Conservation (phyloP, 1,140 invertebrate species). For the Tyrophagus putrescentiae region DNA sequence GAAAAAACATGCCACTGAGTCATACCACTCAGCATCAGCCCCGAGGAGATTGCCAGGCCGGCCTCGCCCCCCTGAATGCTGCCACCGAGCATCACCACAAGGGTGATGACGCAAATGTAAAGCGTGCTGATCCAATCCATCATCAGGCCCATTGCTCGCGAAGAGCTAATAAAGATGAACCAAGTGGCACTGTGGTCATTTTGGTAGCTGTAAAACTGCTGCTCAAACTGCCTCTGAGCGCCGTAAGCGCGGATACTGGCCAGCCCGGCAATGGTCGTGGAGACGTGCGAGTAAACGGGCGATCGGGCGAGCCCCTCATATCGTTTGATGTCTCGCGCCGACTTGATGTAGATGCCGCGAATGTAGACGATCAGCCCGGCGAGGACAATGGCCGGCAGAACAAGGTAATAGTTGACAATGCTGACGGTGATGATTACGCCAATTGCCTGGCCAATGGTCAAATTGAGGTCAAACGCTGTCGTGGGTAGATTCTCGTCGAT, state of each 20-base stretch:
- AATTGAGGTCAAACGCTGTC: constrained; percentile 53
- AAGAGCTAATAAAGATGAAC: constrained; percentile 55
- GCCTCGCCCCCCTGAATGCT: constrained; percentile 49
- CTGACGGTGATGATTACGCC: constrained; percentile 18
- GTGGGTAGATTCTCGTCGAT: constrained; percentile 42
- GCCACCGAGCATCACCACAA: constrained; percentile 15
- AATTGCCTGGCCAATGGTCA: constrained; percentile 26
- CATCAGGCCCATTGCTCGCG: constrained; percentile 64
- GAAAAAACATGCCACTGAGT: constrained; percentile 75
- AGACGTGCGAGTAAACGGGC: constrained; percentile 39
- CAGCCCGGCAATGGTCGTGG: constrained; percentile 37
- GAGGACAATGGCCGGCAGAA: constrained; percentile 50
- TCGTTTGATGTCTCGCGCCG: constrained; percentile 58
- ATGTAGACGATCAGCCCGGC: constrained; percentile 36
- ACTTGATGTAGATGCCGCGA: constrained; percentile 57
- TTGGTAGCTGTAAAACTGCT: constrained; percentile 38
- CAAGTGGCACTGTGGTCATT: constrained; percentile 37
- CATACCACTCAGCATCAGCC: constrained; percentile 54
- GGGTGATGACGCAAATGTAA: constrained; percentile 43
- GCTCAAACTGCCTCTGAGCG: constrained; percentile 45
- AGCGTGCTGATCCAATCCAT: constrained; percentile 54
- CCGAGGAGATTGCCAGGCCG: constrained; percentile 61
- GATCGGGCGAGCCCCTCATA: constrained; percentile 11
- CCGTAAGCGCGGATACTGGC: constrained; percentile 37
- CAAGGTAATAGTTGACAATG: constrained; percentile 34